Evolutionary conservation across 2,888 invertebrate species (phyloP), one percentile per base, ranked within the genome.

Genomic region (Azorinus chamasolen): DNA sequence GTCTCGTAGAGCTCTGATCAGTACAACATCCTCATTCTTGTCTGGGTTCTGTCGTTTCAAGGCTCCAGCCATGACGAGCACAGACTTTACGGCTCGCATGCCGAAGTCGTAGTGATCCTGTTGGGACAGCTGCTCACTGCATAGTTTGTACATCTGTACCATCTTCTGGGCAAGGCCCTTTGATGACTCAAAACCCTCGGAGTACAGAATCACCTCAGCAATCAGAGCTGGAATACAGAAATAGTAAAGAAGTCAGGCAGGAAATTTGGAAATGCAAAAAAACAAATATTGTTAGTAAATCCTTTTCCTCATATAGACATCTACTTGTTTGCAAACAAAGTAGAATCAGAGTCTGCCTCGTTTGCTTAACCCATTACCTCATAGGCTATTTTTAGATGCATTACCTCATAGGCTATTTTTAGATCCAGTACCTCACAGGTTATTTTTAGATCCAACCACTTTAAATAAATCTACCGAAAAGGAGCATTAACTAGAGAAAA

Each of bases 141-240:
- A 97, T 5, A 97, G 94, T 88, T 97, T 97, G 93, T 97, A 97
- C 97, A 97, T 96, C 92, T 97, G 96, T 0, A 97, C 96, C 97
- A 97, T 97, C 93, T 98, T 97, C 89, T 96, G 95, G 0, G 97
- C 97, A n/a, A 98, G 94, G 2, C 95, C 94, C 91, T 96, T 97
- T 0, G 97, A 97, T 0, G 97, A 96, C 91, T 97, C 97, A 89
- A 97, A 98, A 12, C 97, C 97, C 94, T 97, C 97, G 0, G 97
- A 97, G 92, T 97, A 97, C n/a, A 98, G 93, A 79, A 97, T 97
- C 3, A 97, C 97, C 94, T 97, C 97, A 53, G 97, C 97, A 87
- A 98, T 93, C 68, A 93, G 86, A 27, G 89, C 92, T 92, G 84
- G 39, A 55, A 65, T 50, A 18, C 16, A 39, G 5, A 39, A 50